phyloP scores from a whole-genome alignment of 2,888 invertebrate species.

The Leptopilina myrica region DNA sequence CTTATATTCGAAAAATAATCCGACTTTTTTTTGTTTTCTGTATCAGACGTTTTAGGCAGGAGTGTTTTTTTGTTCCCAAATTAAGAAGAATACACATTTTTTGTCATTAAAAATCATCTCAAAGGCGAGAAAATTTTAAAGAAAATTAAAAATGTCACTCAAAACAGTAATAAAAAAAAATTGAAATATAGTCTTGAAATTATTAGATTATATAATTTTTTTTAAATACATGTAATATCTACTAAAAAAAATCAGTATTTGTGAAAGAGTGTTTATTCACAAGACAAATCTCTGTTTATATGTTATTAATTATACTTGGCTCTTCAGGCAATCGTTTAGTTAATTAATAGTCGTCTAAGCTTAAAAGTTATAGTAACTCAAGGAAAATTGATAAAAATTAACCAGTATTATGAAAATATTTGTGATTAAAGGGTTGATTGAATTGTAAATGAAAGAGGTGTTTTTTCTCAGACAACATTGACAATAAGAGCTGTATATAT shows the following conservation, averaged over 20 bases:
- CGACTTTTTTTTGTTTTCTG: too few species aligned
- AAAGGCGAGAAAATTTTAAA: too few species aligned
- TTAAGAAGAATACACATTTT: too few species aligned
- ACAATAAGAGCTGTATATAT: conserved; percentile 39
- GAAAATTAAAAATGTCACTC: too few species aligned
- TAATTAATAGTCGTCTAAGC: not conserved
- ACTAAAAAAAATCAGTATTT: conserved; percentile 13
- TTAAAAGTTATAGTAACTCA: not conserved
- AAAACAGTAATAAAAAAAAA: too few species aligned
- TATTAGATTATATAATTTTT: too few species aligned
- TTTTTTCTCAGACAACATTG: conserved; percentile 18
- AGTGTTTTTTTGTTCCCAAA: too few species aligned
- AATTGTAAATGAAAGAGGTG: not conserved
- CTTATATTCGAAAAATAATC: too few species aligned
- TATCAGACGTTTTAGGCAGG: too few species aligned
- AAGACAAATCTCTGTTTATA: conserved; percentile 22
- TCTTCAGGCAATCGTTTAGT: conserved; percentile 1
- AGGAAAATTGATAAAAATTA: conserved; percentile 1
- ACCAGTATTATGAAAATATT: conserved; percentile 14
- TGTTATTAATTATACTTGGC: conserved; percentile 14
- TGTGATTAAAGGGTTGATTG: not conserved
- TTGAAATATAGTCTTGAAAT: too few species aligned
- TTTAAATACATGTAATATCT: too few species aligned
- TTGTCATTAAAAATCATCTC: too few species aligned
- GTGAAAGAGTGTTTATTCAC: conserved; percentile 35